Base-by-base conservation (phyloP, 2,888 invertebrate genomes). In the Cremastobaeus sp. region DNA sequence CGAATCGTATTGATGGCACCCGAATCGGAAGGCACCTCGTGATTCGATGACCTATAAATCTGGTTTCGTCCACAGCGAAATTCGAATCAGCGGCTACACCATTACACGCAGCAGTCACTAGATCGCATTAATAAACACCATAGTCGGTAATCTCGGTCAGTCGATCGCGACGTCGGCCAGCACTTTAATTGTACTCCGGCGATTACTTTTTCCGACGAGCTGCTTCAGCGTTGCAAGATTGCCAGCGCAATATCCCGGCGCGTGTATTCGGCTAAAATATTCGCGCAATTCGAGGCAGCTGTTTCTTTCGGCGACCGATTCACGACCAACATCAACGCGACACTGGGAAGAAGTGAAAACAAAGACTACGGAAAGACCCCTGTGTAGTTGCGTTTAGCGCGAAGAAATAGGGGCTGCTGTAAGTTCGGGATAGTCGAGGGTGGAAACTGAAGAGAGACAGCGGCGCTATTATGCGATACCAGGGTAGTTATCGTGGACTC, bases 281-380 rank as follows among this genome's bases (percentile, higher is more conserved):
- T 48, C 47, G 39, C 62, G 70, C 71, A 20, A 65, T 47, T 65
- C 55, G 35, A 25, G 39, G 65, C 66, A 71, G 65, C 57, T 60
- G 62, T 68, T 68, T 62, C 68, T 74, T 76, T 76, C 65, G 39
- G 52, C 76, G 73, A 43, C 76, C 73, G 74, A 65, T 77, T 73
- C 77, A 70, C 77, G 76, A 78, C 69, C 75, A 76, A 76, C 79
- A 76, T 72, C 77, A 74, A 73, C 85, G 85, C 85, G 85, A 86
- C 84, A 87, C 87, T 86, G 86, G 78, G 83, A 86, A 86, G 85
- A 86, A 86, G 85, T 83, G 86, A 85, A 87, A 87, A 87, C 87
- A 87, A 87, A 86, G 86, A 84, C 84, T 82, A 81, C 77, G 81
- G 81, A 83, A 83, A 83, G 83, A 82, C 80, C 84, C 84, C 81